Evolutionary conservation across 53 echinoderm and acorn worm species (phyloP), one percentile per base, ranked within the genome.

Genomic region (Arbacia lixula): DNA sequence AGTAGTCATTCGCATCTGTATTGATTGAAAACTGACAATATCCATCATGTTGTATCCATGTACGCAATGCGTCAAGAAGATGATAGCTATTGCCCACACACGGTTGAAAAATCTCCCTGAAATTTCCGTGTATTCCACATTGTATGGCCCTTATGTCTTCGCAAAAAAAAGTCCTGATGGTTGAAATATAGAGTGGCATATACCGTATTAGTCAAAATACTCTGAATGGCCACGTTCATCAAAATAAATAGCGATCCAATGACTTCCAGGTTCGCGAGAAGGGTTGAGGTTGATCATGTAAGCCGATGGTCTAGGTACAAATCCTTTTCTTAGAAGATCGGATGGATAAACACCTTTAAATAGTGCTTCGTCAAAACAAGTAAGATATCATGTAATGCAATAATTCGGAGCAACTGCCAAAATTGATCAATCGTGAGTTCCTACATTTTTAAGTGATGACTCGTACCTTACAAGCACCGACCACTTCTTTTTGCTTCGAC

Each of bases 221-320:
- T 90, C 88, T 24, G 75, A 72, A 33, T 53, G 41, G 3, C 90
- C 93, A 56, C 86, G 46, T 3, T 0, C 16, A 5, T 33, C n/a
- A 25, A 83, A 71, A 50, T 75, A 92, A 26, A 92, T 62, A 1
- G 87, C 90, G 20, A 87, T 77, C 90, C 90, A 93, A 69, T 93
- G 93, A 11, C 71, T 60, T 12, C 93, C 93, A 2, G 74, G 90
- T 38, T 71, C 24, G 25, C 81, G 29, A 3, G 72, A 37, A 0
- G 93, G 90, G 54, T 89, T 87, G 57, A 68, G 76, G 46, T 89
- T 93, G 1, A 87, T 52, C 0, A 93, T 83, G 17, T 86, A 24
- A 3, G 79, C 87, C 24, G 89, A 87, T 1, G 93, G 89, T 64
- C 37, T 38, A 5, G 65, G 38, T 2, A 88, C 50, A 19, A 21